These are phyloP conservation scores for Diarsia rubi DNA, from an alignment of 2,888 invertebrate species.

Conservation along the genomic window DNA sequence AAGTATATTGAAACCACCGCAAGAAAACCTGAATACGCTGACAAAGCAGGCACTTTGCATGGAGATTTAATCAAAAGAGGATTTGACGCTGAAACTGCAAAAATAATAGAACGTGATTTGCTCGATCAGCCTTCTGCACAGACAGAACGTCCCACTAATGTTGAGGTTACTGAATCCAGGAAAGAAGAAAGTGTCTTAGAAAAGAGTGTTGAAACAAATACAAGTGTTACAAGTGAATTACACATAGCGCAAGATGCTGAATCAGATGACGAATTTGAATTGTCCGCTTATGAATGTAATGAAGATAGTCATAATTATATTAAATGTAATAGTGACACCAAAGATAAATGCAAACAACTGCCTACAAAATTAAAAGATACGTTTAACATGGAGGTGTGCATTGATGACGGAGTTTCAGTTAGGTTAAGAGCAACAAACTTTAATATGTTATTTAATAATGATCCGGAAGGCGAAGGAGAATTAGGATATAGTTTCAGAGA, in stretches of 20 bases:
- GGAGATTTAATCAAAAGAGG: constrained; percentile 84
- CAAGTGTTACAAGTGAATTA: constrained; percentile 68
- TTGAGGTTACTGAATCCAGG: constrained; percentile 55
- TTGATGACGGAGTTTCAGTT: constrained; percentile 82
- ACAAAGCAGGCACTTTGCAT: constrained; percentile 76
- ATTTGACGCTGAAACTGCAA: constrained; percentile 86
- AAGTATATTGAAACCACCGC: constrained; percentile 80
- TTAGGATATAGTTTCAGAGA: constrained; percentile 75
- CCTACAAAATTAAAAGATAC: constrained; percentile 82
- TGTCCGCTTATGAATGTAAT: constrained; percentile 80
- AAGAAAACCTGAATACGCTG: constrained; percentile 47
- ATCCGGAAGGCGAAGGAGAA: constrained; percentile 68
- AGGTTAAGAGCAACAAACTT: constrained; percentile 81
- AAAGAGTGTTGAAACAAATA: constrained; percentile 65
- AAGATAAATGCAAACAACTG: constrained; percentile 64
- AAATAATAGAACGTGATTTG: constrained; percentile 86
- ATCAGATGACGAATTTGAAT: constrained; percentile 78
- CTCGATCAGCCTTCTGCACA: constrained; percentile 76
- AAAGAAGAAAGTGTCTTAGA: constrained; percentile 61
- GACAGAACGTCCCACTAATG: constrained; percentile 32
- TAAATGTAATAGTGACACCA: constrained; percentile 73
- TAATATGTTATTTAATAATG: constrained; percentile 74
- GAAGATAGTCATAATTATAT: constrained; percentile 81
- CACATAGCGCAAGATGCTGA: constrained; percentile 73
- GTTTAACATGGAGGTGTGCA: constrained; percentile 85